Evolutionary conservation across 2,888 invertebrate species (phyloP).

Genomic region (Eupithecia tripunctaria): DNA sequence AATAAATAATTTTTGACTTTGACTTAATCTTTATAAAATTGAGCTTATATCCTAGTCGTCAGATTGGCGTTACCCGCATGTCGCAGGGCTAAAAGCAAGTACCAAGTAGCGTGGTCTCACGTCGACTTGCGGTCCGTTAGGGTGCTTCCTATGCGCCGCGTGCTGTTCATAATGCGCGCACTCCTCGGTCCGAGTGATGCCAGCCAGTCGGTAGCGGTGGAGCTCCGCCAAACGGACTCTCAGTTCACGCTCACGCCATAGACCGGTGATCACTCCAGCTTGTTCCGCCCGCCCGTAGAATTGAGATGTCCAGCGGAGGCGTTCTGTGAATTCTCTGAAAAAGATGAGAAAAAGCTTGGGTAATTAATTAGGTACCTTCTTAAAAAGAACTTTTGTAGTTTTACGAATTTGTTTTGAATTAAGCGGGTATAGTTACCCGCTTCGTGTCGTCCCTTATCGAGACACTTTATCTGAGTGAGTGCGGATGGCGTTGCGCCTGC

Average conservation of each 20-base stretch:
- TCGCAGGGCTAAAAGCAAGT: constrained; percentile 47
- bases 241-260: constrained; percentile 93
- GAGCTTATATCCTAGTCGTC: too few species aligned
- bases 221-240: constrained; percentile 92
- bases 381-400: too few species aligned
- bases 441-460: too few species aligned
- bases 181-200: constrained; percentile 92
- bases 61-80: constrained; percentile 37
- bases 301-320: constrained; percentile 93
- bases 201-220: constrained; percentile 92
- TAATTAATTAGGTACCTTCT: too few species aligned
- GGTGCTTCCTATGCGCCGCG: constrained; percentile 86
- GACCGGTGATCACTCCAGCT: constrained; percentile 89
- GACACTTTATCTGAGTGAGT: too few species aligned
- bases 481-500: too few species aligned
- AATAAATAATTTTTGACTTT: too few species aligned
- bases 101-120: constrained; percentile 79
- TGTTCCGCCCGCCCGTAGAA: constrained; percentile 95
- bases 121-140: constrained; percentile 82
- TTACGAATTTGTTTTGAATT: too few species aligned
- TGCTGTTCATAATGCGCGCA: constrained; percentile 94
- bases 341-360: background rate
- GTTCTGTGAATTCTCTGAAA: constrained; percentile 90
- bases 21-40: too few species aligned
- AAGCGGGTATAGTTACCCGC: too few species aligned